A percentile compares a stretch with the other conserved stretches of the same genome.
These are phyloP conservation scores for Numenius phaeopus DNA, from an alignment of 2,797 vertebrate genomes.

Conservation along the genomic window DNA sequence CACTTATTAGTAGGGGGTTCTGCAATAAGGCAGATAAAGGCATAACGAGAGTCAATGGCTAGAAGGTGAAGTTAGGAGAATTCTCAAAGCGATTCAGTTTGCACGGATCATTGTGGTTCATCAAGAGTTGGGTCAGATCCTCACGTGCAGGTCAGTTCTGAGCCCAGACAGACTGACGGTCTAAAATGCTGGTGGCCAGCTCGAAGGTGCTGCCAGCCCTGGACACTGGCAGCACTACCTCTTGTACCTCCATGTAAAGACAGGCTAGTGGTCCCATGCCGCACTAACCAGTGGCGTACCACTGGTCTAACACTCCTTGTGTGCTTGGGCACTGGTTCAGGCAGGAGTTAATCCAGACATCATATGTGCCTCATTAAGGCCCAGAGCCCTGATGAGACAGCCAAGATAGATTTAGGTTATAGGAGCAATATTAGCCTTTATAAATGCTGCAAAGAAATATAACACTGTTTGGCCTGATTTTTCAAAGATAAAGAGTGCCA, in stretches of 20 bases:
- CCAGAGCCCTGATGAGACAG: neutral
- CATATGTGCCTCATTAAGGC: neutral
- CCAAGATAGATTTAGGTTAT: neutral
- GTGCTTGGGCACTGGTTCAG: neutral
- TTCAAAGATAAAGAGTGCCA: neutral
- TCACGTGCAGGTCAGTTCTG: neutral
- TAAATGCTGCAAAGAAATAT: neutral
- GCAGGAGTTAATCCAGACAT: neutral
- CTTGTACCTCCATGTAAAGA: accelerated
- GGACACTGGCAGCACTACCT: neutral
- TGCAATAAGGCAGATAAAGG: neutral
- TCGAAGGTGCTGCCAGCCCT: neutral
- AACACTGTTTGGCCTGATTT: neutral
- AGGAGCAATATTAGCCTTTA: neutral
- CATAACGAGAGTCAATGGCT: neutral
- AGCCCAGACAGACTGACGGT: neutral
- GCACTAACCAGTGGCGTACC: accelerated
- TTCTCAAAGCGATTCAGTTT: neutral
- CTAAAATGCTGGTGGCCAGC: neutral
- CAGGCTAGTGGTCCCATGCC: accelerated
- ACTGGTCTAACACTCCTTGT: neutral
- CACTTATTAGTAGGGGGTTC: neutral
- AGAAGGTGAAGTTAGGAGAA: neutral
- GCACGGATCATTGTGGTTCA: neutral
- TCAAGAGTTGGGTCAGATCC: neutral